Percentiles rank a stretch among this genome's conserved stretches.
phyloP scores from a whole-genome alignment of 2,113 vertebrate species.

The Craseonycteris thonglongyai region DNA sequence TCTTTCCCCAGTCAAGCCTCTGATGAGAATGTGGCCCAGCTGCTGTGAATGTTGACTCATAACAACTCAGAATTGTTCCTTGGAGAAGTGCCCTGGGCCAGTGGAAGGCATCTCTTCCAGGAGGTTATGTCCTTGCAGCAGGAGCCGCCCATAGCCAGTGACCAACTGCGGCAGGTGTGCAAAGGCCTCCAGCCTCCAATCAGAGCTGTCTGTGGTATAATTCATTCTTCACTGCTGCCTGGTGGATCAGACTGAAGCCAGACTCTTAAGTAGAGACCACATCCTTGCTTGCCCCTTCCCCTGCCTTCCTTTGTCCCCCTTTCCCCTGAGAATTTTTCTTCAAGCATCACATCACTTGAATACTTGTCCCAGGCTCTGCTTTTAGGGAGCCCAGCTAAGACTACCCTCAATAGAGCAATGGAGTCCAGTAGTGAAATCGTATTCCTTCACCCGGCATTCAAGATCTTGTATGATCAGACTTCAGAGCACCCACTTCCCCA shows the following conservation, averaged over 20 bases:
- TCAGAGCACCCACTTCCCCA: neutral
- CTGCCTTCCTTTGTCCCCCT: neutral
- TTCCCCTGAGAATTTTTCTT: neutral
- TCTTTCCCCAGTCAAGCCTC: neutral
- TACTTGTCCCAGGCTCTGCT: neutral
- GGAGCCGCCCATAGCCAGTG: neutral
- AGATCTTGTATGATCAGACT: neutral
- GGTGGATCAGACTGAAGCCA: neutral
- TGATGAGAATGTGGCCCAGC: neutral
- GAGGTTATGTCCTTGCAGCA: neutral
- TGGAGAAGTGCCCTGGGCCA: neutral
- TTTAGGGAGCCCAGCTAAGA: neutral
- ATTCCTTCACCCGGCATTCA: neutral
- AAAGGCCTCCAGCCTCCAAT: neutral
- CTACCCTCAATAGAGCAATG: neutral
- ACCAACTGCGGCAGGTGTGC: neutral
- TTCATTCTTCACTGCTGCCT: neutral
- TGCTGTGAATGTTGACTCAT: neutral
- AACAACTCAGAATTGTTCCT: neutral
- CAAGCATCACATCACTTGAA: neutral
- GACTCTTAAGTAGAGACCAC: neutral
- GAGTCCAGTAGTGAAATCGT: neutral
- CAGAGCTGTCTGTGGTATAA: neutral
- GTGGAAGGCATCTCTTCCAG: neutral
- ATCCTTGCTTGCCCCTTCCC: neutral